A percentile compares a stretch with the other conserved stretches of the same genome.
Conservation (phyloP, 2,888 invertebrate genomes). For the Brachylomia viminalis region DNA sequence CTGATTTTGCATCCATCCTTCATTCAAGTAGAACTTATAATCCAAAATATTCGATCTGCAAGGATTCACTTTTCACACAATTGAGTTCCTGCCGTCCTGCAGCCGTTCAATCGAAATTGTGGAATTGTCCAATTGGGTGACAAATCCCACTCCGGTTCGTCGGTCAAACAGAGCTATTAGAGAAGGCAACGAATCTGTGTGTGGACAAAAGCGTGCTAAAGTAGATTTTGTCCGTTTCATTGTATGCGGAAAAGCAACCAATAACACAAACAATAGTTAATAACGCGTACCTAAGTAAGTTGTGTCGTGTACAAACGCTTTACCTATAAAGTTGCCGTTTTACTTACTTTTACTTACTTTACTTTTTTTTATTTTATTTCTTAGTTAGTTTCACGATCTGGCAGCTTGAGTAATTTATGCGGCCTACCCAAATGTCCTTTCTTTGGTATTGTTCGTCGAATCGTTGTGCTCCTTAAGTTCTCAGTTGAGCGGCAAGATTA, state of each 20-base stretch:
- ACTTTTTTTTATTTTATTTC: no score
- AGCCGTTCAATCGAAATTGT: conserved; percentile 1
- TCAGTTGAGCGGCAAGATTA: no score
- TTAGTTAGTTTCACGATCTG: no score
- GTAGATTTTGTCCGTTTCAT: background rate
- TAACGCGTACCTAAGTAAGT: background rate
- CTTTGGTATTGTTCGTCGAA: no score
- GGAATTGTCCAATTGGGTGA: conserved; percentile 21
- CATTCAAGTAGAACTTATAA: background rate
- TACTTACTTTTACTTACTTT: no score
- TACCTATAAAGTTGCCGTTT: no score
- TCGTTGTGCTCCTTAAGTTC: no score
- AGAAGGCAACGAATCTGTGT: background rate
- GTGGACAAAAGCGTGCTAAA: background rate
- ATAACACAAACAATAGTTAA: background rate
- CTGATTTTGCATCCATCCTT: background rate
- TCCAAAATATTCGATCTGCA: background rate
- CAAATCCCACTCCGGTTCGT: background rate
- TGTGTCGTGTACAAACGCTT: background rate
- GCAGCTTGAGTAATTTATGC: no score
- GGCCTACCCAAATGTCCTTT: no score
- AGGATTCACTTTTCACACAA: background rate
- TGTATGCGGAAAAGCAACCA: background rate
- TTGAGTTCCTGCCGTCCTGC: background rate
- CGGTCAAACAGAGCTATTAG: conserved; percentile 13